Conservation (phyloP, 1,140 invertebrate species). For the Drosophila repleta region DNA sequence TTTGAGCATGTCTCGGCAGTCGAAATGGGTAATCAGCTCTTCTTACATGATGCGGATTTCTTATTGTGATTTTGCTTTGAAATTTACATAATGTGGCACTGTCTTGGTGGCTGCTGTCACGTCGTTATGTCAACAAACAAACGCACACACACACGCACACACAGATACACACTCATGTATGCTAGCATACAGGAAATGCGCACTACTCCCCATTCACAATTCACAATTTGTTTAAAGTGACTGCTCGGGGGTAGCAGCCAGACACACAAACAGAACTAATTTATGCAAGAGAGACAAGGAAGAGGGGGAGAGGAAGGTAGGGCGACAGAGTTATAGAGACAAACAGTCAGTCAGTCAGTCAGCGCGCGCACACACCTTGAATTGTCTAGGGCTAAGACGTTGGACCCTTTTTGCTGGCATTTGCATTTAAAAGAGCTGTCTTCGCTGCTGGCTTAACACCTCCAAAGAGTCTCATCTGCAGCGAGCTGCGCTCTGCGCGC, state of each 20-base stretch:
- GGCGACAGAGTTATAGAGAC: conserved; percentile 10
- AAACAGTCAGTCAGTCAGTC: conserved; percentile 13
- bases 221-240: conserved; percentile 71
- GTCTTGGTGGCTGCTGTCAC: conserved; percentile 48
- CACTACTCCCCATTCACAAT: conserved; percentile 42
- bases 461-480: conserved; percentile 12
- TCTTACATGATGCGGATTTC: conserved; percentile 53
- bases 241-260: conserved; percentile 41
- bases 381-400: conserved; percentile 16
- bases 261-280: conserved; percentile 70
- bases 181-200: conserved; percentile 70
- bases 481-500: background rate
- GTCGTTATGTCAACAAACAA: conserved; percentile 53
- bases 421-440: conserved; percentile 74
- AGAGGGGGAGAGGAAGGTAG: conserved; percentile 8
- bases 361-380: conserved; percentile 34
- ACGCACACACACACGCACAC: conserved; percentile 1
- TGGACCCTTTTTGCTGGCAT: conserved; percentile 51
- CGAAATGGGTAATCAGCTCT: conserved; percentile 49
- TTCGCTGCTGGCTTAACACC: conserved; percentile 55
- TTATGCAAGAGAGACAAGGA: conserved; percentile 54
- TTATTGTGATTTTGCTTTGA: conserved; percentile 66
- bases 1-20: conserved; percentile 29
- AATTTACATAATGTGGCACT: conserved; percentile 68
- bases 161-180: no score